Evolutionary conservation across 1,140 invertebrate species (phyloP), one percentile per base, ranked within the genome.

Genomic region (Bradysia coprophila): DNA sequence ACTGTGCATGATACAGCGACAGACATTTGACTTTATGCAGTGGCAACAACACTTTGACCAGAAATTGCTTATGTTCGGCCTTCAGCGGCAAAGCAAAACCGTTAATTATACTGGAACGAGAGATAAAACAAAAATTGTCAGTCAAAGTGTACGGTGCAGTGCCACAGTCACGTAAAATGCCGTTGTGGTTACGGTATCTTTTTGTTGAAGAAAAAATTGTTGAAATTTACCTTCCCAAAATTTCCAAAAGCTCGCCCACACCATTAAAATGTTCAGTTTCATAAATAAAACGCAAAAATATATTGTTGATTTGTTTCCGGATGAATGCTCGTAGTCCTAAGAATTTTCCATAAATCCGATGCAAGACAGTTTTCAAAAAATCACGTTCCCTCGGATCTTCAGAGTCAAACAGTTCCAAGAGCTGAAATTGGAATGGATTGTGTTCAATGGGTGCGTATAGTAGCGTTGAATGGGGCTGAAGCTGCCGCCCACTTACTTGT

Each of bases 191-290:
- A 16, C 21, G 16, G 32, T 2, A 42, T 20, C 22, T 18, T 43
- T 42, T n/a, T 13, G 16, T 15, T 20, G 33, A 36, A 31, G 16
- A 41, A 43, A 21, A 19, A 38, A 18, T 3, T 19, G 38, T 6
- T 13, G 11, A 13, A 8, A 49, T 52, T 54, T 49, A 75, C 69
- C 76, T 79, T 68, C 95, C 95, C 64, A 99, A 73, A 64, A 99
- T 98, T 77, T 98, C 95, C 55, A 98, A 71, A 54, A 98, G 71
- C 67, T 99, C 95, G 46, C 90, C 93, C 47, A 98, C 90, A 48
- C 95, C 95, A 68, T 98, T 99, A 65, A 98, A 97, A 64, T 95
- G 92, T 72, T 99, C 95, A 49, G 94, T 98, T 74, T 99, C 95
- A 69, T 98, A 99, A 51, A 99, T 92, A 73, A 98, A 98, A 73